Evolutionary conservation across 2,113 vertebrate species (phyloP), one percentile per base, ranked within the genome.

Genomic region (Xenopus tropicalis): DNA sequence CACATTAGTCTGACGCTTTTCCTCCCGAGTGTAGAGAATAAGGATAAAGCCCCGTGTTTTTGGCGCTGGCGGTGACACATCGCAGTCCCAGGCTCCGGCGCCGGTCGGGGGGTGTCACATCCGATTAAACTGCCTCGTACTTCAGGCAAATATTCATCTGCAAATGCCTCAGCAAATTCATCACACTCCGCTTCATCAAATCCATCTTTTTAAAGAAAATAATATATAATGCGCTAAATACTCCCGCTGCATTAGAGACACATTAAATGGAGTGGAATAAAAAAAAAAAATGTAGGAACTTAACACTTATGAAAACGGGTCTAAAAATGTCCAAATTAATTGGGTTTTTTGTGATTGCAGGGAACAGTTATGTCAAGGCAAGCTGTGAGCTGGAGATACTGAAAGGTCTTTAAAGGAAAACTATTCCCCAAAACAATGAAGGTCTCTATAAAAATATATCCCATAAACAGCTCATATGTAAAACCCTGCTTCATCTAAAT

Each of bases 1-100:
- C 71, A 82, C 83, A 79, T 82, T 73, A 77, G 73, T 82, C 74
- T 77, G 81, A 77, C 0, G 10, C 56, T 71, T 11, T 51, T 74
- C 77, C 81, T 76, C 71, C 12, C 67, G 54, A 58, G 54, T 62
- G 4, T 0, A 0, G 43, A 0, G 7, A 29, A 14, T 48, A 29
- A 42, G 66, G 57, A 20, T 77, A 48, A 69, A 0, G 25, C 19
- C 20, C 78, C 22, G 3, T 29, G 6, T 59, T 22, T 43, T 29
- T 22, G 65, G 3, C 19, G 17, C 22, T 48, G 14, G 29, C 61
- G 44, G 25, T 29, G 51, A 19, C 0, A 0, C 21, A 16, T 70
- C 67, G 29, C 77, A 74, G 78, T 24, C 1, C 46, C 56, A 11
- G 51, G 20, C 65, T 58, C 44, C 66, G 17, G 21, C 17, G 66